These are phyloP conservation scores for Ambastaia sidthimunki DNA, from an alignment of 2,797 vertebrate genomes.

Conservation along the genomic window DNA sequence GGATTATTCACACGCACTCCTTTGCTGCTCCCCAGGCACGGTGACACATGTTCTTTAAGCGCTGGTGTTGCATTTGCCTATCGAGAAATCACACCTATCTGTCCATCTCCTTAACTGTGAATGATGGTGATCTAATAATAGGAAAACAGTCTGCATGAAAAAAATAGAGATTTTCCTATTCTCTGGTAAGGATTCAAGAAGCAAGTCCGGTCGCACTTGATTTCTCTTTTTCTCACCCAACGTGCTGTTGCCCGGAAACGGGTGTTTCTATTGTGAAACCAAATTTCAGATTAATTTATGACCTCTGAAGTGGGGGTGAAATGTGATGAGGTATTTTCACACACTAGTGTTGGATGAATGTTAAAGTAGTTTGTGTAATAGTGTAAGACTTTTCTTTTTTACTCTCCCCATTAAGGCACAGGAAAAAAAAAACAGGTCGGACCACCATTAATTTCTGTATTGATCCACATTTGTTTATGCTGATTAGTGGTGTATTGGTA, in stretches of 20 bases:
- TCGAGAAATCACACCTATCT: slow-evolving; percentile 60
- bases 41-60: slow-evolving; percentile 51
- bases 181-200: slow-evolving; percentile 8
- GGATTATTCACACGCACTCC: slow-evolving; percentile 37
- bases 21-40: slow-evolving; percentile 33
- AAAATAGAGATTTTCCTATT: slow-evolving; percentile 12
- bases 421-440: too few species aligned
- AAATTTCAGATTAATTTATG: slow-evolving; percentile 19
- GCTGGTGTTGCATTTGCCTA: slow-evolving; percentile 50
- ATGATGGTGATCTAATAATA: slow-evolving; percentile 57
- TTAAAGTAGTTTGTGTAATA: background rate
- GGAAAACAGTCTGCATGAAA: slow-evolving; percentile 23
- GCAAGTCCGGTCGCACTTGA: background rate
- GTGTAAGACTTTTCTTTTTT: background rate
- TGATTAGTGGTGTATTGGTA: too few species aligned
- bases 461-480: too few species aligned
- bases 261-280: background rate
- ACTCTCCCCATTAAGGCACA: background rate
- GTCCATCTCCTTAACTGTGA: slow-evolving; percentile 58
- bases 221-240: slow-evolving; percentile 28
- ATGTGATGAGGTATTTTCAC: slow-evolving; percentile 19
- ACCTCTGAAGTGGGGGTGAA: background rate
- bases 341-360: background rate
- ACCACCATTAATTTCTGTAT: too few species aligned
- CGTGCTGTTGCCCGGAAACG: background rate